phyloP scores from a whole-genome alignment of 35 echinoderm and acorn worm genomes.

The Ophioderma brevispina region DNA sequence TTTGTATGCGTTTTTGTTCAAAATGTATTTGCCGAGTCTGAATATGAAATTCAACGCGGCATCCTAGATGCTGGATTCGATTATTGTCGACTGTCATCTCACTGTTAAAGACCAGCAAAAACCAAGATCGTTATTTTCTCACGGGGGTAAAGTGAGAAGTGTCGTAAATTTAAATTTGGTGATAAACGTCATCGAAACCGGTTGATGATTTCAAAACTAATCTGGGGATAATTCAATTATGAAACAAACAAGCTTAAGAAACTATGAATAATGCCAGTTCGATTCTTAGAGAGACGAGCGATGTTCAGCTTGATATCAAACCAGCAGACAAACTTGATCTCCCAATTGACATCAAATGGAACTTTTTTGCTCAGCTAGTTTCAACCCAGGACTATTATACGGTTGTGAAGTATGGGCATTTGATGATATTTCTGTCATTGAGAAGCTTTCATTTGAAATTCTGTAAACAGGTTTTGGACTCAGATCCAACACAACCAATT shows the following conservation, averaged over 20 bases:
- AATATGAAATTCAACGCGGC: not conserved
- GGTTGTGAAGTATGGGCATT: constrained; percentile 15
- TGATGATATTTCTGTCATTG: not conserved
- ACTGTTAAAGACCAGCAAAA: constrained; percentile 10
- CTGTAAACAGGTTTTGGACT: not conserved
- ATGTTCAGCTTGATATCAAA: not conserved
- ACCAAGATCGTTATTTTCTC: too few species aligned
- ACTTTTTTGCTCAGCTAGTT: constrained; percentile 32
- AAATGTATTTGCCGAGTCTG: not conserved
- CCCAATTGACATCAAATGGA: constrained; percentile 15
- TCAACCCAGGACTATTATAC: not conserved
- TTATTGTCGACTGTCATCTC: constrained; percentile 42
- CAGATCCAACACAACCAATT: not conserved
- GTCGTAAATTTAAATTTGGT: not conserved
- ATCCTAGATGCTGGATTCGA: not conserved
- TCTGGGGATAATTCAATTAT: not conserved
- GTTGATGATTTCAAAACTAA: not conserved
- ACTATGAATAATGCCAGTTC: not conserved
- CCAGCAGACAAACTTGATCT: constrained; percentile 16
- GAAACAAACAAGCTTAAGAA: constrained; percentile 15
- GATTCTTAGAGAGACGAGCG: not conserved
- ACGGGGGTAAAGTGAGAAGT: not conserved
- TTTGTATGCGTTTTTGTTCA: constrained; percentile 21
- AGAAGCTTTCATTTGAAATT: not conserved
- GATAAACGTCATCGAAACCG: not conserved